Base-by-base conservation (phyloP, 2,888 invertebrate genomes). In the Ceraclea dissimilis region DNA sequence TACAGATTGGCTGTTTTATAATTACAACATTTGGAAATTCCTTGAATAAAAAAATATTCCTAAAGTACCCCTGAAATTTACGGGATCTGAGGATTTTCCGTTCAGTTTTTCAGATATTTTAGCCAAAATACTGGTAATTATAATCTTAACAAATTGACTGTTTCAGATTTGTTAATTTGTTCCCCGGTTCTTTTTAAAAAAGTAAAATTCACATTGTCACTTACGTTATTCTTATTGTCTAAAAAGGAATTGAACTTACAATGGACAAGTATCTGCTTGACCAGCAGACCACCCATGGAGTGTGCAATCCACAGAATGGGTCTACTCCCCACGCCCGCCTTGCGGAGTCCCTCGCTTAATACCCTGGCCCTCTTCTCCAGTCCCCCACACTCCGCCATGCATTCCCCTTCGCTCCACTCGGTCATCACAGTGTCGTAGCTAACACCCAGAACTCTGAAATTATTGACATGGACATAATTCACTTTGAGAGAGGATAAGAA, bases 281-380 rank as follows among this genome's bases (percentile, higher is more conserved):
- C 89, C 48, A 96, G 79, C 13, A 96, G 78, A 11, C 95, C 97
- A 59, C 97, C 97, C 94, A 96, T 95, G 2, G 96, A 96, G 76
- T 97, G 97, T 1, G 90, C 86, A 18, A 96, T 81, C 93, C 94
- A 97, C 31, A 96, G 81, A 22, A 93, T 80, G 1, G 93, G 93
- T 57, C 88, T 79, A 56, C 69, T 71, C 1, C 96, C 96, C 10
- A 97, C 82, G 51, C 88, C 89, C 19, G 93, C 86, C 64, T 78
- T 77, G 51, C 80, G 67, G 52, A 96, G 76, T 61, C 85, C 85
- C 18, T 80, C 75, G 13, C 85, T 69, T 52, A 92, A 72, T 57
- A 87, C 83, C 26, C 76, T 70, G 51, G 89, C 86, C 58, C 90
- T 77, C 43, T 82, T 79, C 60, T 80, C 80, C 62, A 92, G 79